Base-by-base conservation (phyloP, 2,113 vertebrate species). In the Hypomesus transpacificus region DNA sequence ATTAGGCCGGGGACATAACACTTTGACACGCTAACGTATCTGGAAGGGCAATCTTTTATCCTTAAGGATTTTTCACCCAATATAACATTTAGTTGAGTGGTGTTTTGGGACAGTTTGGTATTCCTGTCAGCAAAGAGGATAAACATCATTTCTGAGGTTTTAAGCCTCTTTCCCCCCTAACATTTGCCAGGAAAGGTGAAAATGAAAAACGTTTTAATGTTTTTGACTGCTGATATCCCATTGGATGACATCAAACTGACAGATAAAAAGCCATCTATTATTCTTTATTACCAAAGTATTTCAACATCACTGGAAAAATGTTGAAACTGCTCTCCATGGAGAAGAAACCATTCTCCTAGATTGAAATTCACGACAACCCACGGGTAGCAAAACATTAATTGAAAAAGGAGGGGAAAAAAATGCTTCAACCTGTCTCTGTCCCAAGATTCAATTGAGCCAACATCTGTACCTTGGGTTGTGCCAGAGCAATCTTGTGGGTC, bases 1-100 rank as follows among this genome's bases (percentile, higher is more conserved):
- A n/a, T n/a, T n/a, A n/a, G n/a, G n/a, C n/a, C n/a, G n/a, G n/a
- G n/a, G n/a, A n/a, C n/a, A n/a, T n/a, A n/a, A n/a, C n/a, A 90
- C 89, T 90, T 89, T 88, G 84, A 86, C 87, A 86, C 83, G 85
- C 83, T 79, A 85, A 87, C 84, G 83, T 87, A 84, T 87, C 88
- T 88, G 86, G 80, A 66, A 76, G 86, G 86, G 77, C 85, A 78
- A 84, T 86, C 79, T 78, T 81, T 90, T 87, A 91, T 90, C 87
- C 88, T 70, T 65, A 70, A 78, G 85, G 86, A 90, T 90, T 90
- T 89, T 89, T 84, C 86, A 86, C 84, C 83, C 78, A 86, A 88
- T 83, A 82, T 87, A 84, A 86, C 87, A 87, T 80, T 86, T 80
- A 56, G 76, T 78, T 85, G 83, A 87, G 82, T 85, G 84, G 81